Evolutionary conservation across 2,113 vertebrate genomes (phyloP).

Genomic region (Centrocercus urophasianus): DNA sequence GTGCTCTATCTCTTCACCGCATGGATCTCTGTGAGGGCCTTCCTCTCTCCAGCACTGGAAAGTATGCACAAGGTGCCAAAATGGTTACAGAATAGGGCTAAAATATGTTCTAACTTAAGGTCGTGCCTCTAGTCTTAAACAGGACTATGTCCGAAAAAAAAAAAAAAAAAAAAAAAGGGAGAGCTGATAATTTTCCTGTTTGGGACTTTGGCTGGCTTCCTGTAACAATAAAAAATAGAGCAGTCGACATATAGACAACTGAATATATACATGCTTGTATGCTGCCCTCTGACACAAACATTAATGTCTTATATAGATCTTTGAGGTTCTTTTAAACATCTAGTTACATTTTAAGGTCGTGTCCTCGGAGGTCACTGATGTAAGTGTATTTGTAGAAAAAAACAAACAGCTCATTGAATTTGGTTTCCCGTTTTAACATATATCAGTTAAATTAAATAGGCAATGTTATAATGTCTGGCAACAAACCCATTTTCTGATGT

Average conservation of each 20-base stretch:
- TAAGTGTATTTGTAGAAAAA: conserved; percentile 63
- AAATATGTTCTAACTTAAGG: conserved; percentile 50
- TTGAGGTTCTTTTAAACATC: conserved; percentile 69
- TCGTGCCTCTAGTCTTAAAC: conserved; percentile 49
- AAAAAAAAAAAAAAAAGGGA: not conserved
- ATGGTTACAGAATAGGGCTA: conserved; percentile 54
- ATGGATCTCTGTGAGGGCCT: conserved; percentile 16
- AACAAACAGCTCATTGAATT: conserved; percentile 73
- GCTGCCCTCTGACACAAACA: conserved; percentile 70
- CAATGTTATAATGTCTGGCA: conserved; percentile 58
- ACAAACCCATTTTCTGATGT: conserved; percentile 52
- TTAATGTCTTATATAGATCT: conserved; percentile 74
- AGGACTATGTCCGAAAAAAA: not conserved
- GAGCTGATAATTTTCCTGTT: conserved; percentile 63
- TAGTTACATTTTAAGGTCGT: conserved; percentile 70
- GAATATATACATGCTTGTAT: conserved; percentile 57
- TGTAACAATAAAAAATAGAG: conserved; percentile 70
- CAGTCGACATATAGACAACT: conserved; percentile 69
- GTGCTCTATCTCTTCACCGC: conserved; percentile 22
- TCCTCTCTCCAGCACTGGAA: not conserved
- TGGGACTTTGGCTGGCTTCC: conserved; percentile 74
- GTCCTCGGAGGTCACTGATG: conserved; percentile 74
- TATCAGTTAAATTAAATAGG: conserved; percentile 70
- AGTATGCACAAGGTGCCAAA: conserved; percentile 29
- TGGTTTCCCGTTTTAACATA: conserved; percentile 69